Evolutionary conservation across 2,888 invertebrate species (phyloP).

Genomic region (Acleris literana): DNA sequence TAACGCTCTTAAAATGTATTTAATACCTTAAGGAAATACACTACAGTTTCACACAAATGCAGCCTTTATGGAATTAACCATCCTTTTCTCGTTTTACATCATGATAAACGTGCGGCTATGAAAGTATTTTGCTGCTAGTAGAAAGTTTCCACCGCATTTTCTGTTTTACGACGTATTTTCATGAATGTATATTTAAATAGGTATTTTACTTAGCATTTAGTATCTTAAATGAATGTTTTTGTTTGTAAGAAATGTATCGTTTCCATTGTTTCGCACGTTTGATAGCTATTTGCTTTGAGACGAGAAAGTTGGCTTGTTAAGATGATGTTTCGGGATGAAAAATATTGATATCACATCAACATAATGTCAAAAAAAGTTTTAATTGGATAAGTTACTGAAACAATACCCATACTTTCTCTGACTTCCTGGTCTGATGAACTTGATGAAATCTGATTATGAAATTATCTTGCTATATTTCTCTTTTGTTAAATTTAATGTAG

Average conservation of each 20-base stretch:
- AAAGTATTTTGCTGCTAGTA: not conserved
- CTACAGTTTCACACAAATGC: not conserved
- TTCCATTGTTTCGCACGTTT: constrained; percentile 8
- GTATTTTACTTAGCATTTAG: not conserved
- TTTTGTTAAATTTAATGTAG: no score
- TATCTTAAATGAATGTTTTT: constrained; percentile 1
- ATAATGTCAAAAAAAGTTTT: not conserved
- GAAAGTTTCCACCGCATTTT: not conserved
- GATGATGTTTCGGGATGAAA: constrained; percentile 4
- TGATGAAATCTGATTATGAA: no score
- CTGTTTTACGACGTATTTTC: constrained; percentile 1
- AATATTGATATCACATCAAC: not conserved
- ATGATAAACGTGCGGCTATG: not conserved
- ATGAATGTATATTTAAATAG: not conserved
- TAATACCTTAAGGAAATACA: no score
- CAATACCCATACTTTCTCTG: no score
- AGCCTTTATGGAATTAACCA: not conserved
- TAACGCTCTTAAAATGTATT: no score
- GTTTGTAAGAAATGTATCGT: not conserved
- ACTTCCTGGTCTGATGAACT: no score
- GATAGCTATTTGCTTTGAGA: constrained; percentile 2
- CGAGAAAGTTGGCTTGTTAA: constrained; percentile 6
- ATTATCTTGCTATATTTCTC: no score
- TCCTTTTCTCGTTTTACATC: not conserved
- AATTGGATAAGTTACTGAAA: no score